Percentiles rank a stretch among this genome's conserved stretches.
Evolutionary conservation across 2,797 vertebrate species (phyloP).

Genomic region (Sciurus carolinensis): DNA sequence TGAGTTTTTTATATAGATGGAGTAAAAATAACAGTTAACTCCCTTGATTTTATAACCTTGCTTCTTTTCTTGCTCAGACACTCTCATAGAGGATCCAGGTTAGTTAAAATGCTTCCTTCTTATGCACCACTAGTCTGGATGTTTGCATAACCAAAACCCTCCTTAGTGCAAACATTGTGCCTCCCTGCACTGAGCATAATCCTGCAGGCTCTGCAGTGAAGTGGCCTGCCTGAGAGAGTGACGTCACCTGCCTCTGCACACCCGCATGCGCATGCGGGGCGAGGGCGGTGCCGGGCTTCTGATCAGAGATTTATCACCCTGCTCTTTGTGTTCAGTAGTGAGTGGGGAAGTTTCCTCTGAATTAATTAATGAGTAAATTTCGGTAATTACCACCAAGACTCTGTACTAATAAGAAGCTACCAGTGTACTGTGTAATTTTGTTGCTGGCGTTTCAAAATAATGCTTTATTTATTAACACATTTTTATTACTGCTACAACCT

Average conservation of each 20-base stretch:
- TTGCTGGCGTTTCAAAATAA: conserved; percentile 18
- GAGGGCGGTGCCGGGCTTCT: background rate
- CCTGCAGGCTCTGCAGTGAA: conserved; percentile 82
- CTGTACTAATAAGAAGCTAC: background rate
- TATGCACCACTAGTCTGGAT: background rate
- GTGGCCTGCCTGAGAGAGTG: conserved; percentile 84
- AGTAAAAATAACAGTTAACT: background rate
- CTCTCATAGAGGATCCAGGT: background rate
- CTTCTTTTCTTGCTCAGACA: background rate
- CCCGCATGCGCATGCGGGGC: background rate
- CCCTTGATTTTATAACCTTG: background rate
- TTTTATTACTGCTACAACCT: conserved; percentile 46
- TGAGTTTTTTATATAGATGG: background rate
- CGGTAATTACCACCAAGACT: conserved; percentile 46
- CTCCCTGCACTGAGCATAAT: conserved; percentile 40
- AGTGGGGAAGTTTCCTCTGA: background rate
- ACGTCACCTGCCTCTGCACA: conserved; percentile 86
- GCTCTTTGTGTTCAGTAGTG: conserved; percentile 66
- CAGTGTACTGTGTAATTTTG: conserved; percentile 47
- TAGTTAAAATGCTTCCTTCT: background rate
- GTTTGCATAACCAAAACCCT: background rate
- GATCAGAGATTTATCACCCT: conserved; percentile 75
- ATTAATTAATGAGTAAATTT: conserved; percentile 69
- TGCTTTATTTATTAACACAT: background rate
- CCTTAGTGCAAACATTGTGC: background rate